These are phyloP conservation scores for Luscinia luscinia DNA, from an alignment of 2,797 vertebrate genomes.

Conservation along the genomic window DNA sequence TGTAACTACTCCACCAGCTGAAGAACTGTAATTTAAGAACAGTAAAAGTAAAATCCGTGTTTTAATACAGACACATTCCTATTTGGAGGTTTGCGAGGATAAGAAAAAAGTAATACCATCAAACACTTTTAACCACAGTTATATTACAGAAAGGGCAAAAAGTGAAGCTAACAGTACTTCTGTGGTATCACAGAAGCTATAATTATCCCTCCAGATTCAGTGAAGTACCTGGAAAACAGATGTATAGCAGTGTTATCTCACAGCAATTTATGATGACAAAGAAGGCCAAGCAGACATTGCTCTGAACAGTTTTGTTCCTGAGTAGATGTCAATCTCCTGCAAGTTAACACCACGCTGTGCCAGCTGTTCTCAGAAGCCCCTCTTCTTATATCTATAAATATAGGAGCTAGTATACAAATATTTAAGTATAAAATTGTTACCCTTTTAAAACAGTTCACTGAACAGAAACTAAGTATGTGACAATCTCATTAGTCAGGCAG, in stretches of 20 bases:
- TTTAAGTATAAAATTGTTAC: not conserved
- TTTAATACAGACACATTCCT: not conserved
- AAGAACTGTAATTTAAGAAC: constrained; percentile 85
- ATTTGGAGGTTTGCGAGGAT: not conserved
- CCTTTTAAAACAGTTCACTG: not conserved
- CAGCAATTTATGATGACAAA: not conserved
- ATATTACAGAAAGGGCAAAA: not conserved
- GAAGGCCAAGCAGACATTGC: not conserved
- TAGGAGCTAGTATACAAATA: not conserved
- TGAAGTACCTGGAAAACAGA: not conserved
- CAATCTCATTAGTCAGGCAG: not conserved
- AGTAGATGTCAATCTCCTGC: not conserved
- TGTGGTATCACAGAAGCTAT: not conserved
- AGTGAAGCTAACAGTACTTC: not conserved
- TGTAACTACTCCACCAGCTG: constrained; percentile 98
- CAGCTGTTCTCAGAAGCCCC: not conserved
- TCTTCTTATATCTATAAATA: not conserved
- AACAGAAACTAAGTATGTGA: not conserved
- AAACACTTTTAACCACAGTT: not conserved
- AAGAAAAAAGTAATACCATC: not conserved
- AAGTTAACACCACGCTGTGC: not conserved
- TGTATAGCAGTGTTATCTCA: not conserved
- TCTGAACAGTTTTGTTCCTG: not conserved
- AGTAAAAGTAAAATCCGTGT: not conserved
- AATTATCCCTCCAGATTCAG: not conserved